Base-by-base conservation (phyloP, 2,888 invertebrate species). In the Pachliopta kotzebuea region DNA sequence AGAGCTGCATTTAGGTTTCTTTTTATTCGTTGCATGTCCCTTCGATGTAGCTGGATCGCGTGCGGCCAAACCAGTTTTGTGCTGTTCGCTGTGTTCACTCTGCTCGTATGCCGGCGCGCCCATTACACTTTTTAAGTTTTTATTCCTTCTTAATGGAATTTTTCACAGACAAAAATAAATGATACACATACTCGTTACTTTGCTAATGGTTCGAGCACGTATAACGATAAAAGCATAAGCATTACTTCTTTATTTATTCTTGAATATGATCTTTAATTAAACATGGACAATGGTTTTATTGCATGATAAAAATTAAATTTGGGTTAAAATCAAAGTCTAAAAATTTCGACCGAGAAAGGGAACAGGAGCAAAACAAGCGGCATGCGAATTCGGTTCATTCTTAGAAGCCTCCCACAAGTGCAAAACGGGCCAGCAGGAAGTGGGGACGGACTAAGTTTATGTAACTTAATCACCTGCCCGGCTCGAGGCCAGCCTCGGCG, bases 401-500 rank as follows among this genome's bases (percentile, higher is more conserved):
- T 87, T 80, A 86, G 88, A 89, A 88, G 78, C 78, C 80, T 84
- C 83, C 84, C 82, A 85, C 86, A 89, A 91, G 88, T 88, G 90
- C 87, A 82, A 80, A 85, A 80, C 88, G 86, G 82, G 85, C 83
- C 81, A 86, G 84, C 89, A 90, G 91, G 90, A 90, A 91, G 88
- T 89, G 80, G 89, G 88, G 89, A 84, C 83, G 86, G 84, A 77
- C 85, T 85, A 83, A 88, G 88, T 88, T 90, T 90, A 90, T 90
- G 90, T 90, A 91, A 91, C 88, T 86, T 88, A 91, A 91, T 91
- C 91, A 91, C 90, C 91, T 91, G 90, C 88, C 83, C 72, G 67
- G 79, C 78, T 83, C 85, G 85, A 86, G 88, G 88, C 84, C 86
- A 86, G 78, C 68, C 75, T 74, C 77, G 77, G 72, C 74, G 75